These are phyloP conservation scores for Acanthurus lineatus DNA, from an alignment of 2,797 vertebrate species.

Conservation along the genomic window DNA sequence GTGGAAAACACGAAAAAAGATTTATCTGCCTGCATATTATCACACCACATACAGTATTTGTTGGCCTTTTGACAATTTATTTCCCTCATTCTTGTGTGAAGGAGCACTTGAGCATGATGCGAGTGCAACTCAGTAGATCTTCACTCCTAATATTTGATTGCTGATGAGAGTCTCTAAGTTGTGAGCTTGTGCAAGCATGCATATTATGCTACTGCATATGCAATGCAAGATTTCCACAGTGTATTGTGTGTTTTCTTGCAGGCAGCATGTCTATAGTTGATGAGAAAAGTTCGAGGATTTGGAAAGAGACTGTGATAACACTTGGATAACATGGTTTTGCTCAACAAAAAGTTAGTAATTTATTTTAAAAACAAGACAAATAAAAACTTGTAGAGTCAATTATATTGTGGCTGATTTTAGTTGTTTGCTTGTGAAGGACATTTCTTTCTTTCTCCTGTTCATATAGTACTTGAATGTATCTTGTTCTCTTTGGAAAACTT, in stretches of 20 bases:
- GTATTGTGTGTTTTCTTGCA: background rate
- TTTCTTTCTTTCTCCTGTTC: background rate
- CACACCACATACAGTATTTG: conserved; percentile 22
- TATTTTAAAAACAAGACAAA: background rate
- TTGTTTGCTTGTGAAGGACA: background rate
- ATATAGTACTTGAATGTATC: background rate
- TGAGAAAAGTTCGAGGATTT: background rate
- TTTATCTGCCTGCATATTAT: conserved; percentile 57
- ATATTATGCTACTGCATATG: conserved; percentile 19
- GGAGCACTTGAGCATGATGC: conserved; percentile 27
- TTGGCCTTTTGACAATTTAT: conserved; percentile 23
- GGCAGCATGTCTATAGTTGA: background rate
- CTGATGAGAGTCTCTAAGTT: conserved; percentile 37
- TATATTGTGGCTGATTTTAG: background rate
- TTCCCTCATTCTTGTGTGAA: conserved; percentile 15
- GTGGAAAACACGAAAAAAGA: conserved; percentile 57
- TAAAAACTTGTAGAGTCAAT: background rate
- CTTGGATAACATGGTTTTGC: background rate
- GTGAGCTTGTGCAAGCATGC: conserved; percentile 27
- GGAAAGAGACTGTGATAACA: conserved; percentile 16
- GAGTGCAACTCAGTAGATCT: conserved; percentile 38
- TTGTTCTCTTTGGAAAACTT: background rate
- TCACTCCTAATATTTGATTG: conserved; percentile 38
- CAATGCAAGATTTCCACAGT: conserved; percentile 17
- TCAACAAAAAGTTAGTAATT: background rate